Evolutionary conservation across 2,888 invertebrate genomes (phyloP), one percentile per base, ranked within the genome.

Genomic region (Andrena marginata): DNA sequence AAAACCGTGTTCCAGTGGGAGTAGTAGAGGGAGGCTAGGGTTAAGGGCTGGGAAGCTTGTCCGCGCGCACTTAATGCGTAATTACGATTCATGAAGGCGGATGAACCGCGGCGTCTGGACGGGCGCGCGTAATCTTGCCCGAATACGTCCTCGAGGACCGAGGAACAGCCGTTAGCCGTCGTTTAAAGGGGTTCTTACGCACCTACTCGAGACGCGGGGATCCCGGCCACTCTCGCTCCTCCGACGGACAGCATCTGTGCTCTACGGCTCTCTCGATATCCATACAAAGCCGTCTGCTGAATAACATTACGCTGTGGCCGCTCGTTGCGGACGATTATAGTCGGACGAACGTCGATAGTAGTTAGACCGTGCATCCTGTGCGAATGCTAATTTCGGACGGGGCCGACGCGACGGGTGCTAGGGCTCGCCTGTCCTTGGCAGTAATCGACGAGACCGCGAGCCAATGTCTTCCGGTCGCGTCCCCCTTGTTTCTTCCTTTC

Each of bases 361-460:
- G 94, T 94, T 94, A 93, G 94, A 94, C 92, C 94, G 94, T 93
- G 92, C 91, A 94, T 94, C 94, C 94, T 94, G 93, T 92, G 92
- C 92, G 93, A 94, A 94, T 94, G 93, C 93, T 94, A 94, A 93
- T 93, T 92, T 91, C 74, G 77, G 26, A 62, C 71, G 71, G 79
- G 16, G 42, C 42, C 42, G 42, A 42, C 42, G 42, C 42, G 42
- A 42, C 42, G 42, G 42, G 42, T 42, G 42, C 42, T 42, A 42
- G 42, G 42, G 69, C 73, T 65, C 60, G 54, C 68, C 67, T 60
- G 68, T 64, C 63, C 64, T 23, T 62, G 42, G 20, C 33, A 29
- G 35, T 77, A 68, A 82, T 77, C 77, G 84, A 67, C 71, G 71
- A 80, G 71, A 80, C 79, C 80, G 79, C 80, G 80, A 67, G 65